Evolutionary conservation across 2,888 invertebrate genomes (phyloP), one percentile per base, ranked within the genome.

Genomic region (Sinodicranocentrus sp.): DNA sequence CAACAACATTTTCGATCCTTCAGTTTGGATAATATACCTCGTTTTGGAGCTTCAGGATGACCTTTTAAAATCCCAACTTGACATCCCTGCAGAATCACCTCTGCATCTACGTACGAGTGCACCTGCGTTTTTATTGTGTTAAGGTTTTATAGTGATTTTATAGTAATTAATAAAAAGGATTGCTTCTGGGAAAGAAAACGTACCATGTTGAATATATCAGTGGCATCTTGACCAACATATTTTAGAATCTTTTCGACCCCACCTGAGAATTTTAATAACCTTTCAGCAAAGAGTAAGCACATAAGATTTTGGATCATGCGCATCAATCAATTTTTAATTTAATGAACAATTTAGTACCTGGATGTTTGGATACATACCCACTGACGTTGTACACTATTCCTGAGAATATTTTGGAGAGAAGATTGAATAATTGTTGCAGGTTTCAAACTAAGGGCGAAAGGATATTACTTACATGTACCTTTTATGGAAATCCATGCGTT

Each of bases 21-120:
- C n/a, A n/a, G n/a, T n/a, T n/a, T n/a, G n/a, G n/a, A n/a, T n/a
- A n/a, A n/a, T n/a, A 28, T n/a, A n/a, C 28, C 19, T 25, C 26
- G 13, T 52, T 63, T 75, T 6, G 70, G 70, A 6, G 63, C 82
- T 2, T 61, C 17, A 26, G 33, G 70, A 21, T 48, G 33, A 0
- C 82, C 82, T 43, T 82, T 76, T 19, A 82, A 39, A 52, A 82
- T 28, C 0, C 68, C 82, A 15, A 82, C 21, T 63, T 63, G 75
- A 0, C 8, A n/a, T 2, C 63, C 71, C 0, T 15, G 1, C 2
- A 82, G 52, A 39, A 76, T 48, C 21, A 19, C 28, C 15, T 21
- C 57, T 23, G 21, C n/a, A 39, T 65, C 26, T 3, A 79, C 79
- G 43, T 80, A 80, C 0, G 73, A 6, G 54, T 80, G 80, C 0